A percentile compares a stretch with the other conserved stretches of the same genome.
Evolutionary conservation across 2,888 invertebrate genomes (phyloP).

Genomic region (Ophioninae sp.): DNA sequence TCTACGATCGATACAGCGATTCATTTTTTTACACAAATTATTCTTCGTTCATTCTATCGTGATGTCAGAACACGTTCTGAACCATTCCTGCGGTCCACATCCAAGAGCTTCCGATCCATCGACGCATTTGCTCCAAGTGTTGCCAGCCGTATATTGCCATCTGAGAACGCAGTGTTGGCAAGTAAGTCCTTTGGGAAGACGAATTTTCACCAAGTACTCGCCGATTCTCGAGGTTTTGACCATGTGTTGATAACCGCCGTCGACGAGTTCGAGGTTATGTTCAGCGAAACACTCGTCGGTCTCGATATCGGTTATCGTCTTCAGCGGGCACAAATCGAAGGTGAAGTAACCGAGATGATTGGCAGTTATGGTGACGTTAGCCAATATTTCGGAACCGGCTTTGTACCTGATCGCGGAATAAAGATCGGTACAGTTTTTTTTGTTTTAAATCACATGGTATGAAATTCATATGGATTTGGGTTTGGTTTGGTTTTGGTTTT

Average conservation of each 20-base stretch:
- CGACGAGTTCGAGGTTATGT: constrained; percentile 76
- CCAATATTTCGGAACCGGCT: constrained; percentile 70
- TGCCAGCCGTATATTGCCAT: constrained; percentile 83
- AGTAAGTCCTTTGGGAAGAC: constrained; percentile 80
- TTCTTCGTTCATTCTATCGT: constrained; percentile 63
- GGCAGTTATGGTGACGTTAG: constrained; percentile 80
- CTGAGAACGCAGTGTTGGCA: constrained; percentile 83
- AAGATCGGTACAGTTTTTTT: neutral
- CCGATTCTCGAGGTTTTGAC: constrained; percentile 66
- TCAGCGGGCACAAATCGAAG: constrained; percentile 82
- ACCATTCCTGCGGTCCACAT: constrained; percentile 83
- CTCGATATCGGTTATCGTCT: constrained; percentile 78
- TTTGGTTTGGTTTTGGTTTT: too few species aligned
- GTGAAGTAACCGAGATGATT: constrained; percentile 82
- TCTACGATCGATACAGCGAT: neutral
- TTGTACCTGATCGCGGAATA: constrained; percentile 68
- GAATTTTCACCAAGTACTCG: constrained; percentile 70
- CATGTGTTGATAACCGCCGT: constrained; percentile 75
- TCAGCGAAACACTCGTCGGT: constrained; percentile 82
- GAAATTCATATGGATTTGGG: too few species aligned
- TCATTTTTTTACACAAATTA: neutral
- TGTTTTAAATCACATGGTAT: neutral
- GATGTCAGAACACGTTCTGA: constrained; percentile 82
- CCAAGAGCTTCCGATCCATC: constrained; percentile 78
- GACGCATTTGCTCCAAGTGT: constrained; percentile 82